Conservation (phyloP, 2,797 vertebrate species). For the Pterois miles region DNA sequence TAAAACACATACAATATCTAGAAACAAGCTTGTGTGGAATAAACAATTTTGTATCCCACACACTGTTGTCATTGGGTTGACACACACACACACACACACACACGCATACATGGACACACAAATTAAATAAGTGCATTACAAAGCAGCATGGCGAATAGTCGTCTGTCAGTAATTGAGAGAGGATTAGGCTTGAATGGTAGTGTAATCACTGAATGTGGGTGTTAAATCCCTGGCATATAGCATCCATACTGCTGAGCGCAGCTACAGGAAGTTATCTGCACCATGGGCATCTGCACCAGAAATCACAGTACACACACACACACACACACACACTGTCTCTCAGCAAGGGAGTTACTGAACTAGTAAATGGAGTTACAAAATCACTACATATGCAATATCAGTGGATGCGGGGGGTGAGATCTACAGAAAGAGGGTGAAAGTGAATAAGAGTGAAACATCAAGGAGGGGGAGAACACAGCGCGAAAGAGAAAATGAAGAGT, state of each 20-base stretch:
- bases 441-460: slow-evolving; percentile 11
- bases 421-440: neutral
- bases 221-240: slow-evolving; percentile 49
- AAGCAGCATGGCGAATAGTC: slow-evolving; percentile 19
- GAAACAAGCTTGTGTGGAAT: neutral
- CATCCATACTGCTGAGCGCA: slow-evolving; percentile 38
- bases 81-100: neutral
- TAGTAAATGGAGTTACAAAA: slow-evolving; percentile 27
- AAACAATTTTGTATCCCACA: neutral
- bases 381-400: slow-evolving; percentile 18
- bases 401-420: neutral
- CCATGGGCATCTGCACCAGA: slow-evolving; percentile 10
- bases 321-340: neutral
- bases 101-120: slow-evolving; percentile 16
- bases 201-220: slow-evolving; percentile 47
- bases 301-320: neutral
- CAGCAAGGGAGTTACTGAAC: slow-evolving; percentile 11
- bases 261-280: slow-evolving; percentile 37
- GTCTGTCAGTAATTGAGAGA: slow-evolving; percentile 39
- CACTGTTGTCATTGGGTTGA: neutral
- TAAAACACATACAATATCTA: neutral
- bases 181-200: slow-evolving; percentile 41
- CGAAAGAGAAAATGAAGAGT: neutral
- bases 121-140: slow-evolving; percentile 35
- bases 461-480: neutral